phyloP scores from a whole-genome alignment of 1,140 invertebrate genomes.

The Trinorchestia longiramus region DNA sequence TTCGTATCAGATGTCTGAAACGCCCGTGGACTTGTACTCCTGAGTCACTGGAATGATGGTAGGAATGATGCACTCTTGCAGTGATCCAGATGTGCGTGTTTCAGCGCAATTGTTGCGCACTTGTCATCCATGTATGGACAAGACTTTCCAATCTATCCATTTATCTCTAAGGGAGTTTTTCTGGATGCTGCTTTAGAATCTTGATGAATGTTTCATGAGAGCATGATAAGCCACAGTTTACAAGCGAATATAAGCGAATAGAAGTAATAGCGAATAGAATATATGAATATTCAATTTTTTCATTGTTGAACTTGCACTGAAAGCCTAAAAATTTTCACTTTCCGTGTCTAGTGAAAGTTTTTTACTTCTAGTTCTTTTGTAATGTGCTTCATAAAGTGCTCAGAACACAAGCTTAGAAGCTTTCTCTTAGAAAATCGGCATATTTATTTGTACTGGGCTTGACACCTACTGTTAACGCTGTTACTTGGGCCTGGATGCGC shows the following conservation, averaged over 20 bases:
- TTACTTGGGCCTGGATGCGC: too few species aligned
- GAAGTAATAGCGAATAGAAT: too few species aligned
- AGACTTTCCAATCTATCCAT: not conserved
- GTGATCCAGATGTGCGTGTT: not conserved
- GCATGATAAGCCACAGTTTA: not conserved
- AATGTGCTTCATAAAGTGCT: not conserved
- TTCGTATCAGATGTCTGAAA: not conserved
- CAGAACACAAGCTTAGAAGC: not conserved
- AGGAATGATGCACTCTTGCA: not conserved
- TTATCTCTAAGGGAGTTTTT: too few species aligned
- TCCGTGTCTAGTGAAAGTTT: not conserved
- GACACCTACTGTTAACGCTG: not conserved
- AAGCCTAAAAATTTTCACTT: not conserved
- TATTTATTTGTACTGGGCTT: not conserved
- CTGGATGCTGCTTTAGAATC: not conserved
- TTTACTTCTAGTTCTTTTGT: too few species aligned
- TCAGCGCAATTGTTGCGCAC: not conserved
- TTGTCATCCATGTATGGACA: not conserved
- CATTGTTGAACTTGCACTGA: not conserved
- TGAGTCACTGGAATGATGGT: not conserved
- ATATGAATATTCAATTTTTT: not conserved
- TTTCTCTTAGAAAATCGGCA: not conserved
- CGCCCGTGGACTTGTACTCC: not conserved
- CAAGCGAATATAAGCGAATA: not conserved
- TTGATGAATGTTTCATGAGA: not conserved